These are phyloP conservation scores for Podotricha telesiphe DNA, from an alignment of 2,888 invertebrate species.

Conservation along the genomic window DNA sequence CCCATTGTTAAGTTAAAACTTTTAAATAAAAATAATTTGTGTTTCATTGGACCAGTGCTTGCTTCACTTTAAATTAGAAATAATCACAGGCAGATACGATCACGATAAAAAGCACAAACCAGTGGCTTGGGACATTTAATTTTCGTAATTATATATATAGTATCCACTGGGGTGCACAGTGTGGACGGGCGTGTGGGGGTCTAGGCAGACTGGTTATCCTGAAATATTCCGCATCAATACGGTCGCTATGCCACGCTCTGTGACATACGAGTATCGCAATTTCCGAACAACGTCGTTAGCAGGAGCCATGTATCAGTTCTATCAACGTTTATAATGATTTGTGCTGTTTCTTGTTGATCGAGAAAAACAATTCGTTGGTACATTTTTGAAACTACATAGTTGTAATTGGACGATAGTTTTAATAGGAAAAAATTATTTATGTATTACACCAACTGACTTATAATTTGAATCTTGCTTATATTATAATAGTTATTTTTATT, in stretches of 20 bases:
- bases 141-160: slow-evolving; percentile 16
- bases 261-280: slow-evolving; percentile 79
- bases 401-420: slow-evolving; percentile 29
- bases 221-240: slow-evolving; percentile 61
- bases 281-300: slow-evolving; percentile 71
- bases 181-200: slow-evolving; percentile 41
- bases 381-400: slow-evolving; percentile 17
- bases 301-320: slow-evolving; percentile 55
- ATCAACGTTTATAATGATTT: slow-evolving; percentile 60
- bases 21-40: too few relatives aligned
- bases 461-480: too few relatives aligned
- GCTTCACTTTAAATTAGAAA: not conserved
- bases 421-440: not conserved
- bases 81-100: slow-evolving; percentile 1
- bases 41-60: too few relatives aligned
- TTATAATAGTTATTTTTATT: too few relatives aligned
- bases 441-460: too few relatives aligned
- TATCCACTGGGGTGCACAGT: not conserved
- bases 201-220: slow-evolving; percentile 55
- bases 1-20: too few relatives aligned
- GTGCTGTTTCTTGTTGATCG: slow-evolving; percentile 54
- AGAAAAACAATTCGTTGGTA: slow-evolving; percentile 48
- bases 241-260: slow-evolving; percentile 62
- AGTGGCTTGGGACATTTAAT: slow-evolving; percentile 16
- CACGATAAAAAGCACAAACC: not conserved